These are phyloP conservation scores for Hemicordylus capensis DNA, from an alignment of 2,113 vertebrate species.

Conservation along the genomic window DNA sequence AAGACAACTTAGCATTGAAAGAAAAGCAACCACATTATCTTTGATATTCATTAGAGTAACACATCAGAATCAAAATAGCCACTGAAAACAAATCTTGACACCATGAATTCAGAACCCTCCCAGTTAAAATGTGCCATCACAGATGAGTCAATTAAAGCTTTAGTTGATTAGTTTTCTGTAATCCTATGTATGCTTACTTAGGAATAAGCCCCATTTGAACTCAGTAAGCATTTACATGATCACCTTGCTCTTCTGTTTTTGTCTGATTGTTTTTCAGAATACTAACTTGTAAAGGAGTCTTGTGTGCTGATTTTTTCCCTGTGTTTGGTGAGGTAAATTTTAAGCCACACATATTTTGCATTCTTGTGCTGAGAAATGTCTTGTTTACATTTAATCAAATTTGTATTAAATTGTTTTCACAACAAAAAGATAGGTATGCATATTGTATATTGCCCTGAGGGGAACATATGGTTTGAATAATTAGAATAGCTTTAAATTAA, in stretches of 20 bases:
- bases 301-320: neutral
- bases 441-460: conserved; percentile 11
- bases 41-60: neutral
- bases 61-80: neutral
- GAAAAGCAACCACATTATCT: neutral
- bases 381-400: conserved; percentile 24
- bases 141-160: neutral
- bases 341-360: accelerated
- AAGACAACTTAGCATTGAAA: too few species aligned
- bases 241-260: neutral
- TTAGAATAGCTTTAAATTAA: conserved; percentile 36
- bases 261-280: neutral
- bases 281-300: conserved; percentile 6
- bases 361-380: neutral
- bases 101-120: neutral
- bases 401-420: conserved; percentile 35
- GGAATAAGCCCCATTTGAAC: too few species aligned
- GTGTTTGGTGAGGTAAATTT: neutral
- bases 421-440: neutral
- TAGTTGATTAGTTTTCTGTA: neutral
- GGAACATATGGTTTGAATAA: conserved; percentile 41
- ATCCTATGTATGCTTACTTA: too few species aligned
- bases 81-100: neutral
- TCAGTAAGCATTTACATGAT: neutral
- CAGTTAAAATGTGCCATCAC: neutral